Evolutionary conservation across 2,888 invertebrate species (phyloP), one percentile per base, ranked within the genome.

Genomic region (Archaeoteleia sp.): DNA sequence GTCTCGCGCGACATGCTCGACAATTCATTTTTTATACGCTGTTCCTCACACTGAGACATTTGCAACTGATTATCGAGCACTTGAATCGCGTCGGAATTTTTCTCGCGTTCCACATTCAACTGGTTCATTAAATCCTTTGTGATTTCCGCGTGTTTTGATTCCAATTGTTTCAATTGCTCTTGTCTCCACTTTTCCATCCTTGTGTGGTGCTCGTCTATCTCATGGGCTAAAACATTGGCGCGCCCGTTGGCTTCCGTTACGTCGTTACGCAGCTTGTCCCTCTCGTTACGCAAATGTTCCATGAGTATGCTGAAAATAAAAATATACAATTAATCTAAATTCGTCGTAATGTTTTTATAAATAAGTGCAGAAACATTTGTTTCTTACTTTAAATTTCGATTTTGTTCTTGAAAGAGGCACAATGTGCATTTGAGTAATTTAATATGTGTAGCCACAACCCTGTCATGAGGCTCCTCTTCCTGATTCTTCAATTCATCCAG

Each of bases 151-250:
- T 95, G 94, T 60, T 92, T 90, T 62, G 90, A 89, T 80, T 95
- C 95, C 13, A 94, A 83, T 86, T 89, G 91, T 85, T 86, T 84
- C n/a, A 88, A 78, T 70, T 88, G 86, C 39, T 90, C 89, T 79
- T 92, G 90, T 17, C 93, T 89, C 20, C 91, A 91, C 67, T 90
- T 90, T 82, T 97, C 96, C 81, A 96, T 88, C 60, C 92, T 90
- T 0, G 92, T 90, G 82, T 96, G 95, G 75, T 93, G 92, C 78
- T 97, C 97, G 82, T 97, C 97, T 1, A 96, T 93, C 85, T 97
- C 97, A 75, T 94, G 94, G 0, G 95, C 96, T 43, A 97, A 87
- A 49, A 95, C 82, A 0, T 91, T 89, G 0, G 95, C 94, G 73
- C 96, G 88, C 57, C 92, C 89, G 80, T 96, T 95, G 0, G 95